Conservation (phyloP, 2,888 invertebrate genomes). For the Lithophane semibrunnea region DNA sequence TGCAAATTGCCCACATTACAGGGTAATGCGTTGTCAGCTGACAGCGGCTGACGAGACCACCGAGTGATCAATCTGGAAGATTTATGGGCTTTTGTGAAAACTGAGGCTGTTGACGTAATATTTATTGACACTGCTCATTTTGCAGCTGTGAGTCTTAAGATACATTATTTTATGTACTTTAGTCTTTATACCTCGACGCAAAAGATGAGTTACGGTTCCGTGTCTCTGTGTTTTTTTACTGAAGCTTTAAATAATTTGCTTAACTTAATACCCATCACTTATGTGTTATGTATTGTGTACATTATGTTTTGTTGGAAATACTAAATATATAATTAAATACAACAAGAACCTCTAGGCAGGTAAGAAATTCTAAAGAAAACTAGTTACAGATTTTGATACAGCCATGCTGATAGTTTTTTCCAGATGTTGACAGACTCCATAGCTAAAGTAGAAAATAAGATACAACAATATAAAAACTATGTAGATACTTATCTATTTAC, state of each 20-base stretch:
- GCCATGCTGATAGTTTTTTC: neutral
- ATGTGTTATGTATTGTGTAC: too few species aligned
- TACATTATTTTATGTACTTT: neutral
- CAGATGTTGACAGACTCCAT: conserved; percentile 1
- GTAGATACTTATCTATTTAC: conserved; percentile 26
- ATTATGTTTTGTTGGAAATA: too few species aligned
- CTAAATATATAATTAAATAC: too few species aligned
- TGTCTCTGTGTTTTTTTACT: neutral
- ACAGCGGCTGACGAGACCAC: conserved; percentile 62
- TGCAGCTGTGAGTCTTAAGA: neutral
- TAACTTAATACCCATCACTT: too few species aligned
- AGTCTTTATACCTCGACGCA: neutral
- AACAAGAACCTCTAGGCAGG: neutral
- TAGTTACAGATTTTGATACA: neutral
- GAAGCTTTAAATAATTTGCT: neutral
- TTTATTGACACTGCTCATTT: conserved; percentile 32
- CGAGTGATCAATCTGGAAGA: conserved; percentile 57
- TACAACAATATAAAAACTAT: conserved; percentile 14
- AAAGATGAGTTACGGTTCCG: neutral
- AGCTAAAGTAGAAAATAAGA: conserved; percentile 11
- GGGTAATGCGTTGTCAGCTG: conserved; percentile 66
- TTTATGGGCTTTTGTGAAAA: conserved; percentile 58
- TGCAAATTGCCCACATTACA: conserved; percentile 73
- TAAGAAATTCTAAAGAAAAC: neutral
- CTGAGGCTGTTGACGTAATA: conserved; percentile 26